Percentiles rank a stretch among this genome's conserved stretches.
Conservation (phyloP, 1,140 invertebrate genomes). For the Drosophila serrata region DNA sequence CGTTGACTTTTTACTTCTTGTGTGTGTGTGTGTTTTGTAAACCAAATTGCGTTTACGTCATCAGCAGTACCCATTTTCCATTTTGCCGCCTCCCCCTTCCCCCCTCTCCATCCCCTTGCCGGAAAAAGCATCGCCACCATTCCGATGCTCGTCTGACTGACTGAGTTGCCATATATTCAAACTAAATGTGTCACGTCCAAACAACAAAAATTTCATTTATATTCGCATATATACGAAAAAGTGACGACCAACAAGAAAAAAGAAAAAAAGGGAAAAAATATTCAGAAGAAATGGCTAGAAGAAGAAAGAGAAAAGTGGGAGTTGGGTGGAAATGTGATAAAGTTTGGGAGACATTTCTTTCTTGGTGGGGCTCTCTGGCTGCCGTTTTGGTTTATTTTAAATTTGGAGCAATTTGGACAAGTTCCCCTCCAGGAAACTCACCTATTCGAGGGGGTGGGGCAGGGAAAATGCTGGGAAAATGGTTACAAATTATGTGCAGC, state of each 20-base stretch:
- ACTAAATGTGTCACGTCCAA: constrained; percentile 83
- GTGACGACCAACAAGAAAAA: constrained; percentile 15
- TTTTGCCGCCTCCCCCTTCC: not conserved
- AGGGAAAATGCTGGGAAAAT: constrained; percentile 29
- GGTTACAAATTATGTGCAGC: constrained; percentile 82
- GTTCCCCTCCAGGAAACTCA: constrained; percentile 7
- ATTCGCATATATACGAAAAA: constrained; percentile 64
- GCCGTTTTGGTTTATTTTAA: constrained; percentile 68
- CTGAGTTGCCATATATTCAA: constrained; percentile 75
- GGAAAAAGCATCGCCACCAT: constrained; percentile 41
- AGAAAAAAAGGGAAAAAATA: constrained; percentile 7
- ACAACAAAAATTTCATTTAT: constrained; percentile 84
- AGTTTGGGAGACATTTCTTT: constrained; percentile 23
- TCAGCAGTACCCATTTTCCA: constrained; percentile 27
- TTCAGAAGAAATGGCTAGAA: constrained; percentile 20
- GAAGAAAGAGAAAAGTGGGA: not conserved
- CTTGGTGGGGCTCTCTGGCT: not conserved
- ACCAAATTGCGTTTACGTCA: constrained; percentile 55
- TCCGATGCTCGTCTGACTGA: constrained; percentile 69
- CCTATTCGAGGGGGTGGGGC: too few relatives aligned
- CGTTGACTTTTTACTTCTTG: constrained; percentile 3
- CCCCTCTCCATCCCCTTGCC: not conserved
- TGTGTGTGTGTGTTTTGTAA: constrained; percentile 37
- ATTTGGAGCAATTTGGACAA: constrained; percentile 69
- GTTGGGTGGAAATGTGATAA: constrained; percentile 39